Percentiles rank a stretch among this genome's conserved stretches.
Conservation (phyloP, 1,140 invertebrate species). For the Drosophila insularis region DNA sequence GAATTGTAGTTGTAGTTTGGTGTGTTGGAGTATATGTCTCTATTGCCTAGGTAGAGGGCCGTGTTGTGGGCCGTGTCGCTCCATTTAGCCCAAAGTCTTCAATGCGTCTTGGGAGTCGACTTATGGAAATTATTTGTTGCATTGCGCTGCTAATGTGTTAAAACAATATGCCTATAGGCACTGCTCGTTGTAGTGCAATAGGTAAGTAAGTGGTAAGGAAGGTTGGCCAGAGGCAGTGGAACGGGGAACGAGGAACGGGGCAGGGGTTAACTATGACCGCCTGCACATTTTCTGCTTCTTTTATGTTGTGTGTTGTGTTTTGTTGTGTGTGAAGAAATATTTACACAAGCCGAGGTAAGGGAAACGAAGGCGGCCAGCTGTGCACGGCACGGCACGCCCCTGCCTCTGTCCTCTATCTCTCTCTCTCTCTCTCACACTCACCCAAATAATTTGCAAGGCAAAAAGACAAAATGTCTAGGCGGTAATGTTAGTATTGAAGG, state of each 20-base stretch:
- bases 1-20: conserved; percentile 18
- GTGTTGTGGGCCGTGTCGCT: conserved; percentile 27
- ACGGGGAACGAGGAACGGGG: background rate
- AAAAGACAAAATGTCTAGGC: conserved; percentile 67
- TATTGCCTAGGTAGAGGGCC: conserved; percentile 19
- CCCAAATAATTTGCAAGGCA: conserved; percentile 62
- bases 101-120: conserved; percentile 14
- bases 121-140: conserved; percentile 82
- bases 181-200: background rate
- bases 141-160: conserved; percentile 82
- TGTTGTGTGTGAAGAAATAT: conserved; percentile 72
- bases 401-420: conserved; percentile 43
- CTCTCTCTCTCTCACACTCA: conserved; percentile 26
- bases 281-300: conserved; percentile 52
- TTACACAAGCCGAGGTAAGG: conserved; percentile 63
- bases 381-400: conserved; percentile 61
- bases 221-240: background rate
- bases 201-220: background rate
- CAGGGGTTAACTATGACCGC: conserved; percentile 20
- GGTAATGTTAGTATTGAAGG: conserved; percentile 18
- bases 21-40: background rate
- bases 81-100: conserved; percentile 48
- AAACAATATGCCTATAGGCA: conserved; percentile 72
- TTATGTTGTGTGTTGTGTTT: conserved; percentile 24
- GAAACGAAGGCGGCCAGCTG: conserved; percentile 55